Conservation (phyloP, 2,888 invertebrate genomes). For the Steromphala cineraria region DNA sequence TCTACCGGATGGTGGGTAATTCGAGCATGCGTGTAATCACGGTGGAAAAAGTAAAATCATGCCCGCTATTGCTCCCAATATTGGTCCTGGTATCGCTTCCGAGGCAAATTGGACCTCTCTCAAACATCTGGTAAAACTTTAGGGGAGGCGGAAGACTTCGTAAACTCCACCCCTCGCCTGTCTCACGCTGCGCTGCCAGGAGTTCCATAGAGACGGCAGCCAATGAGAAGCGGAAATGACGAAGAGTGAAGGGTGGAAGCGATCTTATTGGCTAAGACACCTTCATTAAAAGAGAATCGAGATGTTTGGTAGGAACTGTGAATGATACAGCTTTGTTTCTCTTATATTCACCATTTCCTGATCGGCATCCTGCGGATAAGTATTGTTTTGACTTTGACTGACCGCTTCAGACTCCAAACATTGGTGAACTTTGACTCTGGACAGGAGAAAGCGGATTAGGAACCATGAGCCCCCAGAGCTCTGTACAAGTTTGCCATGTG, state of each 20-base stretch:
- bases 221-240: background rate
- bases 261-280: slow-evolving; percentile 5
- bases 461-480: background rate
- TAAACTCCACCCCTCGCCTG: background rate
- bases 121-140: slow-evolving; percentile 19
- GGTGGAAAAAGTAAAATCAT: slow-evolving; percentile 2
- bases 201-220: background rate
- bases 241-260: background rate
- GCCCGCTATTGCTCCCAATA: slow-evolving; percentile 9
- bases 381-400: background rate
- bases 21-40: slow-evolving; percentile 7
- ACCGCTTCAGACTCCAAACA: background rate
- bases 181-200: background rate
- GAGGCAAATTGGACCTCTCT: slow-evolving; percentile 13
- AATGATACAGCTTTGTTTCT: slow-evolving; percentile 12
- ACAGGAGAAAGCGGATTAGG: background rate
- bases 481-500: slow-evolving; percentile 3
- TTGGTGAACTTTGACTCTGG: background rate
- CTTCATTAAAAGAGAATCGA: background rate
- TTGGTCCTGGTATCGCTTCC: slow-evolving; percentile 15
- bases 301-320: background rate
- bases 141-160: background rate
- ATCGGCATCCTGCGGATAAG: background rate
- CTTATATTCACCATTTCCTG: background rate
- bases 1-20: slow-evolving; percentile 10